Evolutionary conservation across 1,140 invertebrate species (phyloP).

Genomic region (Tyrophagus putrescentiae): DNA sequence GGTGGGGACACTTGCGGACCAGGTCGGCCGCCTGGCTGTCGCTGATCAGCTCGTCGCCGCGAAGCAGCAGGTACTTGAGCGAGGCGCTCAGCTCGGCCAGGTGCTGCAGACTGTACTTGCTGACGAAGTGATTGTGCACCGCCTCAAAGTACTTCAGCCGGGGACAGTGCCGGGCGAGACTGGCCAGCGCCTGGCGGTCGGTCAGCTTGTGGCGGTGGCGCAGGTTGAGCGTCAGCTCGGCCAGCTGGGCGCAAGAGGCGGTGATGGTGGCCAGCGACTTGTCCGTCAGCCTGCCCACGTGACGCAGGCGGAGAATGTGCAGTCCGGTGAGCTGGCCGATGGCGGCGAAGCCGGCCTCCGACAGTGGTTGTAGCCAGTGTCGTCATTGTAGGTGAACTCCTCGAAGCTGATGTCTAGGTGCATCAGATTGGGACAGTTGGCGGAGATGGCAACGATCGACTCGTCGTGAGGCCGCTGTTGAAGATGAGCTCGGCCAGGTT

Average conservation of each 20-base stretch:
- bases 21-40: neutral
- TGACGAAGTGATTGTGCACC: slow-evolving; percentile 18
- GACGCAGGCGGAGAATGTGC: slow-evolving; percentile 1
- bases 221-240: slow-evolving; percentile 6
- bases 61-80: neutral
- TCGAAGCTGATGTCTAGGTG: slow-evolving; percentile 20
- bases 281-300: slow-evolving; percentile 7
- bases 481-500: slow-evolving; percentile 5
- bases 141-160: slow-evolving; percentile 11
- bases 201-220: slow-evolving; percentile 15
- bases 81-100: neutral
- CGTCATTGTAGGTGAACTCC: slow-evolving; percentile 9
- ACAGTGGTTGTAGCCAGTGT: neutral
- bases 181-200: neutral
- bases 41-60: slow-evolving; percentile 5
- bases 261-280: neutral
- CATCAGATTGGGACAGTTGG: neutral
- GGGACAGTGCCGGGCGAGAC: neutral
- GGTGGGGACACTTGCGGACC: slow-evolving; percentile 1
- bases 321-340: slow-evolving; percentile 1
- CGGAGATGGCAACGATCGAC: neutral
- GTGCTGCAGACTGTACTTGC: neutral
- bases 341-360: neutral
- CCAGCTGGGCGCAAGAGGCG: neutral
- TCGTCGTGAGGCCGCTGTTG: slow-evolving; percentile 16